These are phyloP conservation scores for Arenicola marina DNA, from an alignment of 2,888 invertebrate genomes.

Conservation along the genomic window DNA sequence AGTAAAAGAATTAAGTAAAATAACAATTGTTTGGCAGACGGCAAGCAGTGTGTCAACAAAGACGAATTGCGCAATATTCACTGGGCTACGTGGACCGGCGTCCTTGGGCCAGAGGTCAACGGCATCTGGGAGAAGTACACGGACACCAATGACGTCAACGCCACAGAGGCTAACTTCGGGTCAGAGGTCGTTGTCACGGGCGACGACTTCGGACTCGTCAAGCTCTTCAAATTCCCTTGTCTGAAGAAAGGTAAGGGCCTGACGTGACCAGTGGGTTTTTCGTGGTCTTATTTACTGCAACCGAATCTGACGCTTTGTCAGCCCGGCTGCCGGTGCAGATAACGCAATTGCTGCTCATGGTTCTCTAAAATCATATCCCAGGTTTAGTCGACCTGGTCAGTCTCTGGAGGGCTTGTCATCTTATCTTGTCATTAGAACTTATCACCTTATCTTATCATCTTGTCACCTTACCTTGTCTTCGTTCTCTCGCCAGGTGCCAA, in stretches of 20 bases:
- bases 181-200: slow-evolving; percentile 55
- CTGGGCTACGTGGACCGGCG: slow-evolving; percentile 59
- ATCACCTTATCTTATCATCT: no score
- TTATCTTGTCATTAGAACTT: no score
- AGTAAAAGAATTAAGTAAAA: not conserved
- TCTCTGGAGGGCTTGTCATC: no score
- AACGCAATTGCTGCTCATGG: no score
- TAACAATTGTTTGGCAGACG: slow-evolving; percentile 41
- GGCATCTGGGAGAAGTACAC: slow-evolving; percentile 62
- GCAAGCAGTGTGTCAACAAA: slow-evolving; percentile 56
- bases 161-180: slow-evolving; percentile 54
- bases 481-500: slow-evolving; percentile 57
- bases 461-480: no score
- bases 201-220: slow-evolving; percentile 61
- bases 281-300: no score
- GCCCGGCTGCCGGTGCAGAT: no score
- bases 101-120: slow-evolving; percentile 59
- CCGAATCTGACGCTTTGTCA: no score
- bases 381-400: no score
- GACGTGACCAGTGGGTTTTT: no score
- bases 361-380: no score
- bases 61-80: slow-evolving; percentile 55
- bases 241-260: slow-evolving; percentile 60
- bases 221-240: slow-evolving; percentile 59
- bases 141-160: slow-evolving; percentile 61